A percentile compares a stretch with the other conserved stretches of the same genome.
phyloP scores from a whole-genome alignment of 2,797 vertebrate genomes.

The Siniperca scherzeri region DNA sequence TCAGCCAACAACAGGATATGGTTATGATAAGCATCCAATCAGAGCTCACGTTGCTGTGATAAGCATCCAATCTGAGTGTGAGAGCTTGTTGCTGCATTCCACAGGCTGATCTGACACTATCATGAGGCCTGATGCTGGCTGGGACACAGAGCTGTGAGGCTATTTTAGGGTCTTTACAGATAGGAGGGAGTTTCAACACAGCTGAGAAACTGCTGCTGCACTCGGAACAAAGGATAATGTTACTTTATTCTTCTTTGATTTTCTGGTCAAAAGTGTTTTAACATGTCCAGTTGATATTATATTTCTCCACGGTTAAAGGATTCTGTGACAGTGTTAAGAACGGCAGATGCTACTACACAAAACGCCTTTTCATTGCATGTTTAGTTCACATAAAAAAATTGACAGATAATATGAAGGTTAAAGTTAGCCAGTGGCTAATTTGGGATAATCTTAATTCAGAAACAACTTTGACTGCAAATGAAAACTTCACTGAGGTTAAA shows the following conservation, averaged over 20 bases:
- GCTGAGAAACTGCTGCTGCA: conserved; percentile 22
- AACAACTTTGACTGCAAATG: neutral
- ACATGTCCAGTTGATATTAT: neutral
- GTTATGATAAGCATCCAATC: conserved; percentile 78
- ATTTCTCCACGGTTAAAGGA: neutral
- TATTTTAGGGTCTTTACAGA: conserved; percentile 76
- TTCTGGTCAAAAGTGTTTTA: neutral
- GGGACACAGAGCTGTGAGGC: conserved; percentile 45
- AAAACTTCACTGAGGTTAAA: neutral
- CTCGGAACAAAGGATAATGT: neutral
- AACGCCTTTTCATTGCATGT: neutral
- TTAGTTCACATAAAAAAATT: neutral
- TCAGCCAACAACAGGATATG: conserved; percentile 51
- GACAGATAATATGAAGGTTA: neutral
- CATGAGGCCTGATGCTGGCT: conserved; percentile 58
- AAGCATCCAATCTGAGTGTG: conserved; percentile 76
- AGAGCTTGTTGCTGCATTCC: conserved; percentile 80
- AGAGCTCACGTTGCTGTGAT: conserved; percentile 60
- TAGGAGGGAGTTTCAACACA: conserved; percentile 56
- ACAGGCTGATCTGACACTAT: conserved; percentile 70
- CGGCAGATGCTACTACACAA: neutral
- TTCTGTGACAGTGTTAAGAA: neutral
- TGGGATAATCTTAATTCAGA: neutral
- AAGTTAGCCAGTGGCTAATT: neutral
- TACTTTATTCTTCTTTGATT: neutral